Evolutionary conservation across 1,140 invertebrate species (phyloP).

Genomic region (Brachionus plicatilis): DNA sequence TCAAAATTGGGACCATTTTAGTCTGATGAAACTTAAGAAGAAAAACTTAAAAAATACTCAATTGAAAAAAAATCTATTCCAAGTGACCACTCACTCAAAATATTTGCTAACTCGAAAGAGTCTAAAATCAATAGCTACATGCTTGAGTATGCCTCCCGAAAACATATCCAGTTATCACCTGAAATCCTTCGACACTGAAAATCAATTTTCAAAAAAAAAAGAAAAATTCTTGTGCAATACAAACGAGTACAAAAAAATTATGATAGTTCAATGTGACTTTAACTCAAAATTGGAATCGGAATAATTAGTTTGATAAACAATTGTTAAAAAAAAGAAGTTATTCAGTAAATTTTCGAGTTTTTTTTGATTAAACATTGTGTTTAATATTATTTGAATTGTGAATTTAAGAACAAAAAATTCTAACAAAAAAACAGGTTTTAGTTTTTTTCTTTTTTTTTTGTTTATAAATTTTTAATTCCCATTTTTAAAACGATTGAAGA

Average conservation of each 20-base stretch:
- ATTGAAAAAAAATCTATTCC: background rate
- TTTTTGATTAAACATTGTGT: too few relatives aligned
- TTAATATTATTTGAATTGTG: too few relatives aligned
- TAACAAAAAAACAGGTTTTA: too few relatives aligned
- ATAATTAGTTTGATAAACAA: too few relatives aligned
- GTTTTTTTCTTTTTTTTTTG: too few relatives aligned
- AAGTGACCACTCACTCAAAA: constrained; percentile 42
- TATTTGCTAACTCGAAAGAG: background rate
- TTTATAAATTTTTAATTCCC: too few relatives aligned
- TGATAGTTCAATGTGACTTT: constrained; percentile 50
- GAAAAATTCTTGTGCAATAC: constrained; percentile 12
- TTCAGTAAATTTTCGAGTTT: too few relatives aligned
- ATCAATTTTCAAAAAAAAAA: constrained; percentile 42
- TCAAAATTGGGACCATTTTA: constrained; percentile 45
- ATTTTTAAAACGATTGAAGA: too few relatives aligned
- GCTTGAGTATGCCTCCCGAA: background rate
- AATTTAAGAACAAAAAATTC: too few relatives aligned
- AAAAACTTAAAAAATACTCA: background rate
- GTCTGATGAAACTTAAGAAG: background rate
- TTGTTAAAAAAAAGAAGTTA: too few relatives aligned
- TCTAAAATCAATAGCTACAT: background rate
- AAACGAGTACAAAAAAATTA: constrained; percentile 41
- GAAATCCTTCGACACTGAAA: constrained; percentile 43
- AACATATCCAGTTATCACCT: background rate
- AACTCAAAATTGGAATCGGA: constrained; percentile 45